Percentiles rank a stretch among this genome's conserved stretches.
Evolutionary conservation across 2,113 vertebrate genomes (phyloP).

Genomic region (Eublepharis macularius): DNA sequence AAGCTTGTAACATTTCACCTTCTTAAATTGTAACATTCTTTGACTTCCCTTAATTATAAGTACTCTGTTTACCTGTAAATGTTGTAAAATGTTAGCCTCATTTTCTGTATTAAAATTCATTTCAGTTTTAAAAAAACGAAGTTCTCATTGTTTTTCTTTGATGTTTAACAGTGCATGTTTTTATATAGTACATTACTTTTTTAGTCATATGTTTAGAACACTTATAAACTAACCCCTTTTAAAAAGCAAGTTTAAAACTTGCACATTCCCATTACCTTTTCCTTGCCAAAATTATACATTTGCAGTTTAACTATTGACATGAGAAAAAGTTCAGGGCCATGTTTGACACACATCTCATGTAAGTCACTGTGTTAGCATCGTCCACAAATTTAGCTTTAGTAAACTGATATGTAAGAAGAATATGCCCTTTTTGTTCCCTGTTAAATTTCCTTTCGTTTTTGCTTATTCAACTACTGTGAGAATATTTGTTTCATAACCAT

Average conservation of each 20-base stretch:
- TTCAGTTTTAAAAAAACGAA: slow-evolving; percentile 70
- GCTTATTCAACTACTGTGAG: neutral
- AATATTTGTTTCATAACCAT: neutral
- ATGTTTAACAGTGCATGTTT: slow-evolving; percentile 67
- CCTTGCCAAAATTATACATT: slow-evolving; percentile 18
- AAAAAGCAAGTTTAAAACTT: neutral
- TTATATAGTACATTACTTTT: slow-evolving; percentile 49
- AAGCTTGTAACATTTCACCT: slow-evolving; percentile 81
- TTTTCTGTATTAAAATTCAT: slow-evolving; percentile 77
- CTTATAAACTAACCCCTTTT: slow-evolving; percentile 33
- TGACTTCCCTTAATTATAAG: slow-evolving; percentile 72
- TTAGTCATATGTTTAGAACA: slow-evolving; percentile 58
- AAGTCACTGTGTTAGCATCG: too few species aligned
- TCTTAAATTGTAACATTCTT: slow-evolving; percentile 75
- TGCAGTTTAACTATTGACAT: neutral
- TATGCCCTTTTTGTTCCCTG: neutral
- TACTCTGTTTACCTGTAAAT: slow-evolving; percentile 57
- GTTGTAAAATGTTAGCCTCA: slow-evolving; percentile 71
- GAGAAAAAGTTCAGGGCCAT: slow-evolving; percentile 33
- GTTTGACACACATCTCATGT: neutral
- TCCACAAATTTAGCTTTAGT: neutral
- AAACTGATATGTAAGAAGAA: neutral
- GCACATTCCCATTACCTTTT: slow-evolving; percentile 13
- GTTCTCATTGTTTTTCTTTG: slow-evolving; percentile 69
- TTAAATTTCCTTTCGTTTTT: neutral